Conservation (phyloP, 1,140 invertebrate species). For the Mylabris phalerata region DNA sequence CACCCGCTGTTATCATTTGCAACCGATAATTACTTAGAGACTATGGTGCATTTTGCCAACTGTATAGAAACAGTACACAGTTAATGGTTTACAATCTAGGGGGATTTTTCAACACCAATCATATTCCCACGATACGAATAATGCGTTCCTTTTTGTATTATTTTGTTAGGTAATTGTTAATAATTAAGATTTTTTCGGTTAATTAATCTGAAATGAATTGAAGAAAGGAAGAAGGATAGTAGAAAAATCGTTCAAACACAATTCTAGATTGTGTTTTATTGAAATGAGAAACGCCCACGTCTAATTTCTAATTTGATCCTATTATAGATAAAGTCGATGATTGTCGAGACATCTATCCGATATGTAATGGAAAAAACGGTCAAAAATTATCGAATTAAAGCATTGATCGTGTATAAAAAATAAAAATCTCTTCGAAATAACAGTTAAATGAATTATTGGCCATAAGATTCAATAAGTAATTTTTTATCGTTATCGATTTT, state of each 20-base stretch:
- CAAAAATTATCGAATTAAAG: background rate
- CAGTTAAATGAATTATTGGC: slow-evolving; percentile 1
- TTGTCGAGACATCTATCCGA: background rate
- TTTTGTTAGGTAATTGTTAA: too few relatives aligned
- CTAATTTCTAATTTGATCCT: slow-evolving; percentile 5
- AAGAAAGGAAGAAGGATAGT: too few relatives aligned
- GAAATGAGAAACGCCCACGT: slow-evolving; percentile 12
- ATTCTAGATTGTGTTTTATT: slow-evolving; percentile 1
- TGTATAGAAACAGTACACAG: too few relatives aligned
- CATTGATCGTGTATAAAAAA: background rate
- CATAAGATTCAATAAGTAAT: slow-evolving; percentile 6
- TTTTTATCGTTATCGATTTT: slow-evolving; percentile 5
- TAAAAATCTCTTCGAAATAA: slow-evolving; percentile 1
- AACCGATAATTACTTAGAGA: slow-evolving; percentile 11
- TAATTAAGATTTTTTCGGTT: too few relatives aligned
- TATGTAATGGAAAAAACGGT: background rate
- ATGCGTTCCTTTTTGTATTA: too few relatives aligned
- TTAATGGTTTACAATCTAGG: too few relatives aligned
- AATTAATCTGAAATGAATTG: too few relatives aligned
- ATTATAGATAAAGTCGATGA: slow-evolving; percentile 6
- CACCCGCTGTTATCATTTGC: slow-evolving; percentile 18
- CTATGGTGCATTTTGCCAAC: too few relatives aligned
- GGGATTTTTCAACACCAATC: too few relatives aligned
- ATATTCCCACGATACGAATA: too few relatives aligned
- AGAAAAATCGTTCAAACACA: background rate